Evolutionary conservation across 2,888 invertebrate genomes (phyloP), one percentile per base, ranked within the genome.

Genomic region (Drosophila melanocephala): DNA sequence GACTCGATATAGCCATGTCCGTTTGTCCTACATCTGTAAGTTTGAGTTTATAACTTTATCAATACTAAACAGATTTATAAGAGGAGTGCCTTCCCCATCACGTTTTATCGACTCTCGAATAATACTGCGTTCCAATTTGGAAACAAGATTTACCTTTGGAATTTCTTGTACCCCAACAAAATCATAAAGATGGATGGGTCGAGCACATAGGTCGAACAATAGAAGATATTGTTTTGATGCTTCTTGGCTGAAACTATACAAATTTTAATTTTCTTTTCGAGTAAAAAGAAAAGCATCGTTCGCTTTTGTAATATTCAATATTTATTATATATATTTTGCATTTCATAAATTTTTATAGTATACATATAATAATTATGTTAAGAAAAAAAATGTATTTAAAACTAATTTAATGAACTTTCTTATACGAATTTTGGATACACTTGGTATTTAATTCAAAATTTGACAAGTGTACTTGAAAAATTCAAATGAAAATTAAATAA

Each of bases 261-360:
- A 22, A 22, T 28, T 5, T 6, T 1, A 10, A 51, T 28, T 28
- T 19, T 28, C 19, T 10, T 3, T 3, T 51, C 0, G 28, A 51
- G 51, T 28, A 19, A 28, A 16, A 14, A 12, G 32, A 33, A 47
- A 65, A 56, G 10, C 16, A 5, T 19, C 26, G 37, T 64, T 79
- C 16, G n/a, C 61, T 79, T 82, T 82, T 81, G 53, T 79, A 76
- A 85, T 89, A 89, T 89, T 87, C 75, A 75, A 87, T 89, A 66
- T 85, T 89, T 89, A 89, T 87, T 89, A 75, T 39, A 57, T 57
- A n/a, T 84, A 82, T 79, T 87, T 77, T 78, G 77, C 71, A 77
- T 87, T 66, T 80, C 85, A 73, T 84, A 89, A 74, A 61, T 65
- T 64, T 84, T 84, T 87, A 52, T 87, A 81, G 90, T 85, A 81